Evolutionary conservation across 64 coral and sea anemone species (phyloP).

Genomic region (Stylophora pistillata): DNA sequence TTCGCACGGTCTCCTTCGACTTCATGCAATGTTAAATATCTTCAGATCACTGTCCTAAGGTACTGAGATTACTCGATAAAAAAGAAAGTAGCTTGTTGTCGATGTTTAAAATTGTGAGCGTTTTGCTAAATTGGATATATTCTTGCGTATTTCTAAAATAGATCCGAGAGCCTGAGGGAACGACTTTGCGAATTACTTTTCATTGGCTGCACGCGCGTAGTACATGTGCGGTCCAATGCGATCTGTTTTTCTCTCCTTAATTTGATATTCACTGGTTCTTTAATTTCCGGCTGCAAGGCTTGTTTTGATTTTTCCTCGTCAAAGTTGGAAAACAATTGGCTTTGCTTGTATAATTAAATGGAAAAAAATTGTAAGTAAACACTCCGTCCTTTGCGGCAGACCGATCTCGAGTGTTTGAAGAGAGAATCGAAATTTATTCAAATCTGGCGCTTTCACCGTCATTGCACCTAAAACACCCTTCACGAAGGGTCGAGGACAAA

Average conservation of each 20-base stretch:
- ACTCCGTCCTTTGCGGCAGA: not conserved
- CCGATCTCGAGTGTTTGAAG: not conserved
- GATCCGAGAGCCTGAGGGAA: not conserved
- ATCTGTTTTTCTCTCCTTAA: slow-evolving; percentile 8
- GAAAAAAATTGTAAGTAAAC: slow-evolving; percentile 21
- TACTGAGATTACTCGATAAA: not conserved
- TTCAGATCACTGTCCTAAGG: not conserved
- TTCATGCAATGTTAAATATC: not conserved
- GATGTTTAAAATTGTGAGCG: not conserved
- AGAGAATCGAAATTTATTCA: not conserved
- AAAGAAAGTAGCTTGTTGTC: not conserved
- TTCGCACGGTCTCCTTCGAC: not conserved
- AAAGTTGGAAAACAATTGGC: slow-evolving; percentile 40
- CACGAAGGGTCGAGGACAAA: not conserved
- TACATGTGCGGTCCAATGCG: not conserved
- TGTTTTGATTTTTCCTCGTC: slow-evolving; percentile 33
- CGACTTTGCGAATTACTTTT: not conserved
- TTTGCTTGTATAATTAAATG: slow-evolving; percentile 42
- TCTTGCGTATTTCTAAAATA: slow-evolving; percentile 1
- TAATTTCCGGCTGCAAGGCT: slow-evolving; percentile 31
- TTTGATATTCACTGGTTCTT: slow-evolving; percentile 30
- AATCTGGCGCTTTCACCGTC: not conserved
- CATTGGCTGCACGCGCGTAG: slow-evolving; percentile 13
- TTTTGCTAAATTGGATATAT: not conserved
- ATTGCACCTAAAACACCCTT: not conserved